These are phyloP conservation scores for Cantharis rufa DNA, from an alignment of 2,888 invertebrate genomes.

Conservation along the genomic window DNA sequence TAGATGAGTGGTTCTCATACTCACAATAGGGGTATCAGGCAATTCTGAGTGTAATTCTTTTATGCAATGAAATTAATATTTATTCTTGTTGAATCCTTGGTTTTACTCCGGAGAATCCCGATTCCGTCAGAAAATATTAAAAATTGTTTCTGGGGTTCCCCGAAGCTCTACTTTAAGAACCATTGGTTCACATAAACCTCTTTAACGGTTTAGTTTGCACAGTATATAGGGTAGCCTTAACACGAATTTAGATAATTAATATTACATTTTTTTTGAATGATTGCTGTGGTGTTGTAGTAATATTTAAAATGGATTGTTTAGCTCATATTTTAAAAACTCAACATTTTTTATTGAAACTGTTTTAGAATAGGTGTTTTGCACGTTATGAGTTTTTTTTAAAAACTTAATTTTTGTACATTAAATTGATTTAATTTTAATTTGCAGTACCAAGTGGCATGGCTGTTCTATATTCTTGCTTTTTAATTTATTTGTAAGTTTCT, in stretches of 20 bases:
- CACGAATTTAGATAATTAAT: not conserved
- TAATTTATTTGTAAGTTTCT: slow-evolving; percentile 53
- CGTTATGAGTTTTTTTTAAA: slow-evolving; percentile 5
- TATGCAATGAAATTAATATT: no score
- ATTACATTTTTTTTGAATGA: not conserved
- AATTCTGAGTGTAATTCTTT: no score
- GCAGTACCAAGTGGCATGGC: slow-evolving; percentile 54
- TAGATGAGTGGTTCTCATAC: not conserved
- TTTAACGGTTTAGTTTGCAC: not conserved
- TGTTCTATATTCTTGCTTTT: slow-evolving; percentile 47
- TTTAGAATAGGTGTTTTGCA: not conserved
- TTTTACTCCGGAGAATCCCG: no score
- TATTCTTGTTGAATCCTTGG: no score
- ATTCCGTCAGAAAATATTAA: no score
- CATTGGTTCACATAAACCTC: no score
- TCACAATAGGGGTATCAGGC: no score
- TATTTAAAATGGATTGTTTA: not conserved
- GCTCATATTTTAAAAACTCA: no score
- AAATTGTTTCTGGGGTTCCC: no score
- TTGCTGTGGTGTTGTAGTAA: not conserved
- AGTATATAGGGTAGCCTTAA: not conserved
- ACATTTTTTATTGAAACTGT: not conserved
- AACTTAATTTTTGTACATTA: slow-evolving; percentile 27
- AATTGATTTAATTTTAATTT: slow-evolving; percentile 51
- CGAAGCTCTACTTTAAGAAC: no score